A percentile compares a stretch with the other conserved stretches of the same genome.
Evolutionary conservation across 2,888 invertebrate genomes (phyloP).

Genomic region (Ophioninae sp.): DNA sequence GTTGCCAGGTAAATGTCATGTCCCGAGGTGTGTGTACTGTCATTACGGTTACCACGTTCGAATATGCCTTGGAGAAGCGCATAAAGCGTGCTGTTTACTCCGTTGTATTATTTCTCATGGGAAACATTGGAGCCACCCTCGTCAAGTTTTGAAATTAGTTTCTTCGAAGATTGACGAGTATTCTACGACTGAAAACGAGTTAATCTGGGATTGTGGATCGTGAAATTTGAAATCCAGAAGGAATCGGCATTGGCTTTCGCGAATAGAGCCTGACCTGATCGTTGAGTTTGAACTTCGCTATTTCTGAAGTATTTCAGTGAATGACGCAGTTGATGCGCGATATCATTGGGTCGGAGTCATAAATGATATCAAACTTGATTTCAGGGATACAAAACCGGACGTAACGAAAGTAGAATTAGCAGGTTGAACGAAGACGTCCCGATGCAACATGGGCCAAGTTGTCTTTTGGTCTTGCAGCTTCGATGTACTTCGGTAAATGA

Average conservation of each 20-base stretch:
- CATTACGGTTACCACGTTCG: slow-evolving; percentile 2
- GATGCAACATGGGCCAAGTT: no score
- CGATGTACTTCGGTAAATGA: slow-evolving; percentile 7
- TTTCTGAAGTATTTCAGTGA: no score
- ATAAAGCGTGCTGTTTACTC: not conserved
- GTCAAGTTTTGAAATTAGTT: not conserved
- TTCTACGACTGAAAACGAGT: not conserved
- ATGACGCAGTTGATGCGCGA: no score
- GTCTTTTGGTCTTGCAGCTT: not conserved
- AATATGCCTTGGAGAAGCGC: not conserved
- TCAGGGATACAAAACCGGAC: no score
- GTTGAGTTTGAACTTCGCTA: no score
- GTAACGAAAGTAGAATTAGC: not conserved
- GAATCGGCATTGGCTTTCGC: not conserved
- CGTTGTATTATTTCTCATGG: no score
- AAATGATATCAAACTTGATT: no score
- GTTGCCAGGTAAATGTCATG: slow-evolving; percentile 49
- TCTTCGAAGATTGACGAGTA: not conserved
- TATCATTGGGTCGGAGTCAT: no score
- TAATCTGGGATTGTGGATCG: not conserved
- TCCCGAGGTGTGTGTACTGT: slow-evolving; percentile 19
- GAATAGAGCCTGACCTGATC: no score
- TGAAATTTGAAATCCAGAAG: not conserved
- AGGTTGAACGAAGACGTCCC: not conserved
- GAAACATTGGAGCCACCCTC: no score